Evolutionary conservation across 2,888 invertebrate species (phyloP).

Genomic region (Neoitamus cyanurus): DNA sequence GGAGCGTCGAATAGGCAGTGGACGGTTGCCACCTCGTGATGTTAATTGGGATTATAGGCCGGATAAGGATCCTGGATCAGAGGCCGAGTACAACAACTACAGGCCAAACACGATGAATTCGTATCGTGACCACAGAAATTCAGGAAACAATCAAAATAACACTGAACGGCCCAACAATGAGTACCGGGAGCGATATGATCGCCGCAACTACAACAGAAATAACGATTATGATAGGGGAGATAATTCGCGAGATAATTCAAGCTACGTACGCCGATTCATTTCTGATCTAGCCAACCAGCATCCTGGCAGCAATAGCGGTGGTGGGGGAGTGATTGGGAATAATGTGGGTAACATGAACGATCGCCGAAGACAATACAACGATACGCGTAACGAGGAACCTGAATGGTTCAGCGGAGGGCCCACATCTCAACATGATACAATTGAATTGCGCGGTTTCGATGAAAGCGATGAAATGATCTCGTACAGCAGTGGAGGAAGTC

Average conservation of each 20-base stretch:
- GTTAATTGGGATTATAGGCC: constrained; percentile 67
- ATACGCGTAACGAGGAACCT: constrained; percentile 81
- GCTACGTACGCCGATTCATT: constrained; percentile 55
- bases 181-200: constrained; percentile 64
- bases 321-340: no score
- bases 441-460: constrained; percentile 93
- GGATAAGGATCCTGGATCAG: constrained; percentile 54
- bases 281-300: constrained; percentile 53
- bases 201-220: constrained; percentile 69
- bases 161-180: constrained; percentile 55
- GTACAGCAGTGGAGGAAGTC: constrained; percentile 38
- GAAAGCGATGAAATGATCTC: constrained; percentile 65
- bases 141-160: constrained; percentile 10
- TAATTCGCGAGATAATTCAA: constrained; percentile 52
- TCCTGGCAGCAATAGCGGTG: constrained; percentile 56
- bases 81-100: constrained; percentile 62
- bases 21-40: constrained; percentile 78
- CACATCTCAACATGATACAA: constrained; percentile 89
- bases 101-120: constrained; percentile 52
- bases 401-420: constrained; percentile 94
- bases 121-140: constrained; percentile 46
- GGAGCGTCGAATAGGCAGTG: constrained; percentile 82
- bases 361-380: constrained; percentile 69
- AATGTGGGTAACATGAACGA: constrained; percentile 68
- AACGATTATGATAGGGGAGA: constrained; percentile 54